These are phyloP conservation scores for Blastobasis lacticolella DNA, from an alignment of 2,888 invertebrate species.

Conservation along the genomic window DNA sequence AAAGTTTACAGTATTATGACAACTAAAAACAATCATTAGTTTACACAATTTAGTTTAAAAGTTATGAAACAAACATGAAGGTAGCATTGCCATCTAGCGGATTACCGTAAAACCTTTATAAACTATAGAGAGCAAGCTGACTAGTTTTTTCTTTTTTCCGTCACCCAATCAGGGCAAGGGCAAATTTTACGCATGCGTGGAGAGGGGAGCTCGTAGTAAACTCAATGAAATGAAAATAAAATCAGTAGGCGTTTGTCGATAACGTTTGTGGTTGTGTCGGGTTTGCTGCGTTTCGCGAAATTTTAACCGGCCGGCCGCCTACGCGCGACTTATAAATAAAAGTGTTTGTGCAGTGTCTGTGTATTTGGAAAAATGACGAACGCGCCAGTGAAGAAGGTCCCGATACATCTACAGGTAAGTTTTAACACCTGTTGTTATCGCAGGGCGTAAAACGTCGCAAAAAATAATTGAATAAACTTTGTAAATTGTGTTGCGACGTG, in stretches of 20 bases:
- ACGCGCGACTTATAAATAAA: constrained; percentile 51
- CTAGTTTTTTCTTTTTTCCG: constrained; percentile 12
- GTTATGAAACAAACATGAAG: no score
- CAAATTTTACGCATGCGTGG: constrained; percentile 57
- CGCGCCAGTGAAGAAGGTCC: constrained; percentile 95
- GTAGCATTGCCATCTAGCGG: constrained; percentile 22
- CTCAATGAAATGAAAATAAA: constrained; percentile 43
- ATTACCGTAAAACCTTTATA: constrained; percentile 8
- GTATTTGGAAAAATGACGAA: constrained; percentile 67
- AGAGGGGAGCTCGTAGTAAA: constrained; percentile 49
- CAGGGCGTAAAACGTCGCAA: constrained; percentile 21
- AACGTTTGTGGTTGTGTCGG: constrained; percentile 19
- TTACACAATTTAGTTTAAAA: no score
- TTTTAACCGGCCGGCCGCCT: constrained; percentile 41
- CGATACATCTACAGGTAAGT: constrained; percentile 92
- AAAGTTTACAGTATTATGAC: no score
- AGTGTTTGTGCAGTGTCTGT: constrained; percentile 51
- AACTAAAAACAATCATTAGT: no score
- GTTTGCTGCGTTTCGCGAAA: constrained; percentile 25
- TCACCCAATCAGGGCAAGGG: constrained; percentile 23
- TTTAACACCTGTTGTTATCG: constrained; percentile 46
- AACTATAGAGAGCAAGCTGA: constrained; percentile 13
- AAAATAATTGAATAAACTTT: constrained; percentile 9
- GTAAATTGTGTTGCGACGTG: not conserved
- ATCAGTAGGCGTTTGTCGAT: constrained; percentile 47